phyloP scores from a whole-genome alignment of 2,888 invertebrate genomes.

The Trileptium ribeirensis region DNA sequence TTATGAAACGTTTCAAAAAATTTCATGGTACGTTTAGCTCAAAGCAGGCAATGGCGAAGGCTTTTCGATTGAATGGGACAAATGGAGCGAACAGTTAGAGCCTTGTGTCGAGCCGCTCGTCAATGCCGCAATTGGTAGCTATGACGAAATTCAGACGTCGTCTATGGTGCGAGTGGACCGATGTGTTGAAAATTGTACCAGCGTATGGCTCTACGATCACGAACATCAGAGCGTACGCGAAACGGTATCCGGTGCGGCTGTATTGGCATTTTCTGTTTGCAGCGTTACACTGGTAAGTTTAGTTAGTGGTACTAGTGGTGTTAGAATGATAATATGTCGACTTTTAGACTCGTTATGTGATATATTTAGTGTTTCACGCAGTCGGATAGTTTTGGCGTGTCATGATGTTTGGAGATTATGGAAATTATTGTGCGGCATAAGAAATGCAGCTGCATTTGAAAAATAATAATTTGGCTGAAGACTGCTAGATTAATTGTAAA shows the following conservation, averaged over 20 bases:
- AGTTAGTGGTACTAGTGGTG: too few species aligned
- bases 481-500: too few species aligned
- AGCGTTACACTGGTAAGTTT: background rate
- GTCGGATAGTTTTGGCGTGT: too few species aligned
- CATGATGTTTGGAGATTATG: too few species aligned
- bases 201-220: background rate
- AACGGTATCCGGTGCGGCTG: background rate
- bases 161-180: background rate
- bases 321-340: too few species aligned
- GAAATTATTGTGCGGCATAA: too few species aligned
- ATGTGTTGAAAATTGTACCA: background rate
- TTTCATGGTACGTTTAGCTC: too few species aligned
- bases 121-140: background rate
- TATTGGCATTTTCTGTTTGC: background rate
- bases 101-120: background rate
- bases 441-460: too few species aligned
- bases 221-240: background rate
- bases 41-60: background rate
- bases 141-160: background rate
- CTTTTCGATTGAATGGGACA: background rate
- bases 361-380: too few species aligned
- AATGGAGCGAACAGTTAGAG: background rate
- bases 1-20: too few species aligned
- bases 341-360: too few species aligned
- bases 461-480: too few species aligned